Evolutionary conservation across 2,113 vertebrate species (phyloP).

Genomic region (Notiomystis cincta): DNA sequence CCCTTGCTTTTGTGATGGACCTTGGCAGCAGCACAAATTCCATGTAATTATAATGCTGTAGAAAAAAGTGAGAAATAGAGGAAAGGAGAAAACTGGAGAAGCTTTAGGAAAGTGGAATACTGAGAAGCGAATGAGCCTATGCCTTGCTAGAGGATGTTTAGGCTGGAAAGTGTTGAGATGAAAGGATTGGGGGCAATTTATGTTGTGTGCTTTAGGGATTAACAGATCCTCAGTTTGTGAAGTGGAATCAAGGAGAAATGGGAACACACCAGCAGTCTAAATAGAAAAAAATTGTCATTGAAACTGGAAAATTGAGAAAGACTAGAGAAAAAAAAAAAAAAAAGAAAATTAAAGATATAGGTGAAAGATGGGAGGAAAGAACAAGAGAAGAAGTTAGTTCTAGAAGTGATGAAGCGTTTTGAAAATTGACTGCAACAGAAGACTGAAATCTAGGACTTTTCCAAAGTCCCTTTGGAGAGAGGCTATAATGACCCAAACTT

Average conservation of each 20-base stretch:
- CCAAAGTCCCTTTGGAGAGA: neutral
- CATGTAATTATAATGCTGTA: neutral
- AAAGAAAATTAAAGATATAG: neutral
- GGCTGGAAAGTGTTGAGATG: neutral
- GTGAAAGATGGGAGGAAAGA: neutral
- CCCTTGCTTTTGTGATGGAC: neutral
- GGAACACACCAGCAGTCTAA: rapidly evolving
- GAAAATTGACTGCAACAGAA: neutral
- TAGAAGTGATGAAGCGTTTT: neutral
- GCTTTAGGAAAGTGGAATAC: neutral
- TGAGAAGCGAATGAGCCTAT: neutral
- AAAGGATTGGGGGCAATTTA: neutral
- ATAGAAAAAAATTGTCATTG: neutral
- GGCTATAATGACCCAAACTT: neutral
- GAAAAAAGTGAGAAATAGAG: neutral
- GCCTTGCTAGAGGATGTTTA: neutral
- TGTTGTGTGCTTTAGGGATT: neutral
- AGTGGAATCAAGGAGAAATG: neutral
- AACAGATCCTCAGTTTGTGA: neutral
- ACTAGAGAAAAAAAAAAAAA: rapidly evolving
- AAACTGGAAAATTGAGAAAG: neutral
- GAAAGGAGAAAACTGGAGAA: neutral
- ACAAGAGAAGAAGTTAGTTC: neutral
- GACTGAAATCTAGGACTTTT: neutral
- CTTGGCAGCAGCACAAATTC: neutral